phyloP scores from a whole-genome alignment of 2,888 invertebrate genomes.

The Steinernema scapterisci region DNA sequence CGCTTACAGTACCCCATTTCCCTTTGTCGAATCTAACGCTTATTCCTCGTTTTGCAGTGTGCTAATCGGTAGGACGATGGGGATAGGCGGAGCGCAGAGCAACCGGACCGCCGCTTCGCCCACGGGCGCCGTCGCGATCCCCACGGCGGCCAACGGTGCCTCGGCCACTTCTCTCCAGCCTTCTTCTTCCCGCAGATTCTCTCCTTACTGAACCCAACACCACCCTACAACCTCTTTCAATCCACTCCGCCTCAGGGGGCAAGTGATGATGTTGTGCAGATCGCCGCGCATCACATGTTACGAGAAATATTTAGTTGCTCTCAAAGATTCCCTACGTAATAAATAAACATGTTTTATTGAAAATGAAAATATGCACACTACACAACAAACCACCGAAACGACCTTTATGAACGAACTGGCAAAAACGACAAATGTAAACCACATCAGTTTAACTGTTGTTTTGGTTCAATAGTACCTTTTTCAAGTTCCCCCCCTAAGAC shows the following conservation, averaged over 20 bases:
- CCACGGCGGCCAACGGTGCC: not conserved
- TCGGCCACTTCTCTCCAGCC: constrained; percentile 5
- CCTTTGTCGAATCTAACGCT: not conserved
- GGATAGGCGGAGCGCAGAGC: not conserved
- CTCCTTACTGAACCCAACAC: constrained; percentile 20
- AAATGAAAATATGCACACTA: not conserved
- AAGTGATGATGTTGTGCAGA: not conserved
- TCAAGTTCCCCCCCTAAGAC: not conserved
- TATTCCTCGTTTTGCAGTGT: constrained; percentile 25
- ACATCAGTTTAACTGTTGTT: not conserved
- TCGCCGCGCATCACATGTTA: not conserved
- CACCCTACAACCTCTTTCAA: constrained; percentile 27
- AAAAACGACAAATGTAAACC: not conserved
- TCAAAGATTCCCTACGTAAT: constrained; percentile 15
- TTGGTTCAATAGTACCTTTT: not conserved
- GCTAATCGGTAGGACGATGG: constrained; percentile 20
- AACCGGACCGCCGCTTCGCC: not conserved
- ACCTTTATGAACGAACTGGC: not conserved
- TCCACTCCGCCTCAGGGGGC: constrained; percentile 23
- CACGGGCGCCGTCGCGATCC: not conserved
- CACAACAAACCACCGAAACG: not conserved
- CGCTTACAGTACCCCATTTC: not conserved
- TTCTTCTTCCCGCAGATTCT: constrained; percentile 13
- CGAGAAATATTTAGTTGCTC: constrained; percentile 16
- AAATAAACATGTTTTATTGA: not conserved